These are phyloP conservation scores for Cossypha dichroa DNA, from an alignment of 2,797 vertebrate genomes.

Conservation along the genomic window DNA sequence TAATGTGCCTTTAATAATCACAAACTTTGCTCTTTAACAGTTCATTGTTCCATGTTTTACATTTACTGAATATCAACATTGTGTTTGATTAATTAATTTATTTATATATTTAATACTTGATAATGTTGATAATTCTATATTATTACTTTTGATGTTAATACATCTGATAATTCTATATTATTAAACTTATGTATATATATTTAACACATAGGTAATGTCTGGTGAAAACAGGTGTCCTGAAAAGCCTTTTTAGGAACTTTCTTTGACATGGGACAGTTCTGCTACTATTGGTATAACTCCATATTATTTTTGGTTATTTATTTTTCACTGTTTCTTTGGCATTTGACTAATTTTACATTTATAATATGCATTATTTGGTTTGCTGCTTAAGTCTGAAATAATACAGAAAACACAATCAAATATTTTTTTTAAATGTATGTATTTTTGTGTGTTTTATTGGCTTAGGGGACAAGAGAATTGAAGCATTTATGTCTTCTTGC, in stretches of 20 bases:
- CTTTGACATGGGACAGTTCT: background rate
- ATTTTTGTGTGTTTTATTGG: background rate
- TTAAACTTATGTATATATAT: background rate
- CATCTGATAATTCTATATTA: background rate
- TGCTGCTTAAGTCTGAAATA: background rate
- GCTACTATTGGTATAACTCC: background rate
- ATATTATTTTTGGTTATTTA: background rate
- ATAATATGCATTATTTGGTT: background rate
- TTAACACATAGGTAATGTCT: background rate
- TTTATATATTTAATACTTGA: background rate
- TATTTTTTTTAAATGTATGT: background rate
- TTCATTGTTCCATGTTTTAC: background rate
- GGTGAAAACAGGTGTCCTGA: background rate
- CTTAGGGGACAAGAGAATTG: background rate
- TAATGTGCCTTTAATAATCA: background rate
- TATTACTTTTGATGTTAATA: background rate
- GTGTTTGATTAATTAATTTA: background rate
- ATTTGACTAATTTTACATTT: background rate
- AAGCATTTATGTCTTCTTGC: background rate
- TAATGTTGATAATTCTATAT: background rate
- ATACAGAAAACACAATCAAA: background rate
- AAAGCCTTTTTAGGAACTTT: background rate
- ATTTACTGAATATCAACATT: background rate
- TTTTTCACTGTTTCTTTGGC: background rate
- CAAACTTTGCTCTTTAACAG: background rate